A percentile compares a stretch with the other conserved stretches of the same genome.
These are phyloP conservation scores for Epinephelus lanceolatus DNA, from an alignment of 2,113 vertebrate genomes.

Conservation along the genomic window DNA sequence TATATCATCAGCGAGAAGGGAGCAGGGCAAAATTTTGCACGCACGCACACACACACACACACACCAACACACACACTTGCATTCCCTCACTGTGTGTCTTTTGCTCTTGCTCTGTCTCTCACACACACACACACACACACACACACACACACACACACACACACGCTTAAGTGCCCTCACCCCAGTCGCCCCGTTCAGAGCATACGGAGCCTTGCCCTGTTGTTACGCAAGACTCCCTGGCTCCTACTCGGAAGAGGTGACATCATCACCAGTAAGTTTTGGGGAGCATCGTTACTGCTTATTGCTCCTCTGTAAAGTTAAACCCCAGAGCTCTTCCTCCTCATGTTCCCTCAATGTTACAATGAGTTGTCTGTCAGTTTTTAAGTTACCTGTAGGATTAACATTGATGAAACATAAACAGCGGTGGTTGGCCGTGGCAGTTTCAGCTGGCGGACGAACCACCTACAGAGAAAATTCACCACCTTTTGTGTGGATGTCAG, in stretches of 20 bases:
- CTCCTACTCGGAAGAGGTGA: constrained; percentile 18
- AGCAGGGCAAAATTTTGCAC: constrained; percentile 37
- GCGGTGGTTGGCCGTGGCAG: not conserved
- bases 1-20: constrained; percentile 63
- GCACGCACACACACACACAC: not conserved
- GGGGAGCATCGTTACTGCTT: not conserved
- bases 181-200: not conserved
- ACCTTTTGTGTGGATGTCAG: too few relatives aligned
- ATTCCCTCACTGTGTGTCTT: constrained; percentile 6
- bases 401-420: not conserved
- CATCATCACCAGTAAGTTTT: constrained; percentile 18
- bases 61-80: not conserved
- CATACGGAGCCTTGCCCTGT: constrained; percentile 13
- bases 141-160: constrained; percentile 21
- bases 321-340: not conserved
- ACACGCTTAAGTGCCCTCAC: constrained; percentile 15
- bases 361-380: not conserved
- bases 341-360: not conserved
- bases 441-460: not conserved
- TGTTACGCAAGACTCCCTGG: constrained; percentile 31
- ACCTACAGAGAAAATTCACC: not conserved
- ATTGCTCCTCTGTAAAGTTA: not conserved
- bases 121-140: constrained; percentile 4
- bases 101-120: constrained; percentile 13
- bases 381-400: constrained; percentile 11